A percentile compares a stretch with the other conserved stretches of the same genome.
Conservation (phyloP, 2,888 invertebrate species). For the Leucophenga maculata region DNA sequence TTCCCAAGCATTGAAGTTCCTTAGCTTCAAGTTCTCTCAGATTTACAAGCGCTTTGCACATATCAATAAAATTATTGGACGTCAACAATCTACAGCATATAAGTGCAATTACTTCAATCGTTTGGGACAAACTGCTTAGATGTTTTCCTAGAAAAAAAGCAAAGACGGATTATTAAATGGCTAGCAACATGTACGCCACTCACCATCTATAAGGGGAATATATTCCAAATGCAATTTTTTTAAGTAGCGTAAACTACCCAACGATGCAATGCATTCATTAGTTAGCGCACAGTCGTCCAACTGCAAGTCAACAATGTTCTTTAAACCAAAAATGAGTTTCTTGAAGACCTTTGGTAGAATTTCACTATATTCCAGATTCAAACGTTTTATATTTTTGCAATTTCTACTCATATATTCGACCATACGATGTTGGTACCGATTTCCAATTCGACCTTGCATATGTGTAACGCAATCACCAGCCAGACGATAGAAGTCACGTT, state of each 20-base stretch:
- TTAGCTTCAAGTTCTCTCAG: slow-evolving; percentile 30
- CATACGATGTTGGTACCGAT: slow-evolving; percentile 27
- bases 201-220: slow-evolving; percentile 6
- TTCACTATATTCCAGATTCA: slow-evolving; percentile 40
- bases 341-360: slow-evolving; percentile 28
- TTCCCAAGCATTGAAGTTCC: slow-evolving; percentile 11
- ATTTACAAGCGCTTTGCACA: slow-evolving; percentile 4
- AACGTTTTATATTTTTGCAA: slow-evolving; percentile 34
- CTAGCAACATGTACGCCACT: too few relatives aligned
- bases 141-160: background rate
- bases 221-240: slow-evolving; percentile 26
- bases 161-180: too few relatives aligned
- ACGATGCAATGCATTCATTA: slow-evolving; percentile 17
- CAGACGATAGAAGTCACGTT: slow-evolving; percentile 49
- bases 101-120: background rate
- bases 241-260: slow-evolving; percentile 32
- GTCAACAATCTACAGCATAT: background rate
- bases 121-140: background rate
- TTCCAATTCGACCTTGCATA: slow-evolving; percentile 32
- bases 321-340: background rate
- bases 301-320: slow-evolving; percentile 1
- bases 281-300: background rate
- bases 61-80: background rate
- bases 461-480: slow-evolving; percentile 36
- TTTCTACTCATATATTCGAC: slow-evolving; percentile 32